Conservation (phyloP, 2,113 vertebrate genomes). For the Microtus pennsylvanicus region DNA sequence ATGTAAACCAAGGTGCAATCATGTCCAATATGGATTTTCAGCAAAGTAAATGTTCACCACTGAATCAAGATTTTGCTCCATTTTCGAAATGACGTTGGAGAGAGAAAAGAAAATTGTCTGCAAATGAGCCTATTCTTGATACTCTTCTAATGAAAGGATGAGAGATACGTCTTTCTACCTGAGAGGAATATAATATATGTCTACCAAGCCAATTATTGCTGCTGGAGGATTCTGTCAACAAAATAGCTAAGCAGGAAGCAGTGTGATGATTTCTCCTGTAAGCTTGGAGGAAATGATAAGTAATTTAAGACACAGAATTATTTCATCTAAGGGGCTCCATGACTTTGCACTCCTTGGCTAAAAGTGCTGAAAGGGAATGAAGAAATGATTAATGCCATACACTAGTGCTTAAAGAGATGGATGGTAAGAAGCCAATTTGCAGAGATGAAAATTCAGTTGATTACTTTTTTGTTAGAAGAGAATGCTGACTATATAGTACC, state of each 20-base stretch:
- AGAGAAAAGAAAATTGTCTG: conserved; percentile 60
- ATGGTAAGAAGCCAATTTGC: not conserved
- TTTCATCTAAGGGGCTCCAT: conserved; percentile 55
- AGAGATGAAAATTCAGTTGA: conserved; percentile 4
- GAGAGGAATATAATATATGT: conserved; percentile 28
- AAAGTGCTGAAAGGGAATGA: not conserved
- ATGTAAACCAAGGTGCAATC: conserved; percentile 52
- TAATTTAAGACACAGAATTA: conserved; percentile 42
- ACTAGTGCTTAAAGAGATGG: not conserved
- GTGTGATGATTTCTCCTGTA: conserved; percentile 36
- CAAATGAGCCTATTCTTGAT: conserved; percentile 61
- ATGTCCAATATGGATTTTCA: conserved; percentile 55
- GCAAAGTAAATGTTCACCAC: conserved; percentile 35
- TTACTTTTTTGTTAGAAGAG: not conserved
- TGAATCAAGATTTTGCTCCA: conserved; percentile 30
- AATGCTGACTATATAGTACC: not conserved
- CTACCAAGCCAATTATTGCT: conserved; percentile 67
- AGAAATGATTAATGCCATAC: conserved; percentile 34
- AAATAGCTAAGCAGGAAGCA: conserved; percentile 43
- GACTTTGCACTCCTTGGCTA: conserved; percentile 1
- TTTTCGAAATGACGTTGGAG: conserved; percentile 54
- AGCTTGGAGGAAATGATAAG: not conserved
- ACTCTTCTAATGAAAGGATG: conserved; percentile 65
- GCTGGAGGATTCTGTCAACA: conserved; percentile 62
- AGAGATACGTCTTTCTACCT: conserved; percentile 35